Evolutionary conservation across 37 sponge, comb jelly and placozoan species (phyloP), one percentile per base, ranked within the genome.

Genomic region (Theonella swinhoei): DNA sequence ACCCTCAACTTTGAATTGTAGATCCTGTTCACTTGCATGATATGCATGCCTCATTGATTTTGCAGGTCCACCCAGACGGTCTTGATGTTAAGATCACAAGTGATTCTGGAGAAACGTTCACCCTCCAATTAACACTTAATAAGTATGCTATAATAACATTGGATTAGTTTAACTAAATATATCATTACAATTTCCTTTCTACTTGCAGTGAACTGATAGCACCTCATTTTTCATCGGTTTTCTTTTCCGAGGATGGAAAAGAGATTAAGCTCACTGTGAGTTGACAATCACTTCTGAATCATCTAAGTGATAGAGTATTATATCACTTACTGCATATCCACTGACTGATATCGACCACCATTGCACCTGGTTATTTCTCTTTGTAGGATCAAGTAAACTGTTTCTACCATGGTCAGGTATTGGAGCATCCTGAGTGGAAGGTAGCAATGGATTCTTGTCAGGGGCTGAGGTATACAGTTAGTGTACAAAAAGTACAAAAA

Each of bases 361-460:
- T n/a, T n/a, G n/a, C n/a, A n/a, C n/a, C 14, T 47, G 11, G 5
- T 36, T 2, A 23, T 38, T 34, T 8, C 22, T 24, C n/a, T 38
- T 47, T 71, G 11, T 69, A 91, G 92, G 85, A 74, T 47, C 88
- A 77, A 29, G 59, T 72, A 36, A 93, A 93, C 80, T 93, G 94
- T 76, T 93, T 85, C 80, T 93, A 93, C 65, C 94, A 93, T 7
- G 94, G 94, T 1, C 66, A 25, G 37, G 94, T 93, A 8, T 54
- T 42, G 40, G 88, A 66, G n/a, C 76, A 83, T 63, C 83, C 90
- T 8, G 59, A 83, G 26, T 93, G 94, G 94, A 64, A 41, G n/a
- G 94, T 58, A 20, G 68, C 79, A 26, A 70, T 93, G 60, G 89
- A 87, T 62, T 78, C 87, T n/a, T 93, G 94, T 64, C 58, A 60